These are phyloP conservation scores for Dusona sp. DNA, from an alignment of 2,888 invertebrate genomes.

Conservation along the genomic window DNA sequence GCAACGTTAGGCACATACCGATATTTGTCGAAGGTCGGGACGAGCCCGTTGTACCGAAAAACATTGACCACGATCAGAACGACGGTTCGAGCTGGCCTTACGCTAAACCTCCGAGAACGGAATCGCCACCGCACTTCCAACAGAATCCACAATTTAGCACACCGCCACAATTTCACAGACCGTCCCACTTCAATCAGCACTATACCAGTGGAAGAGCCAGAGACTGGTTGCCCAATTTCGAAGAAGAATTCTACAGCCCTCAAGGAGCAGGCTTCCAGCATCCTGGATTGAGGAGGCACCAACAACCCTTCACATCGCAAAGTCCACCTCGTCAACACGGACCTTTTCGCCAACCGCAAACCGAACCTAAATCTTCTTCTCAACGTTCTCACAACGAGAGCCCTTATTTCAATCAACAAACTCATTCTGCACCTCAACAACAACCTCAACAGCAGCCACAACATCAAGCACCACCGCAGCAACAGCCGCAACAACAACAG, in stretches of 20 bases:
- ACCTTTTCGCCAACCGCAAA: constrained; percentile 52
- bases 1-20: constrained; percentile 93
- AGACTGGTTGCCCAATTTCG: constrained; percentile 85
- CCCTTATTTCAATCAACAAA: constrained; percentile 38
- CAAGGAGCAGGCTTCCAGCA: constrained; percentile 83
- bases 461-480: constrained; percentile 75
- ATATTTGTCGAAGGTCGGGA: constrained; percentile 95
- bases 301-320: constrained; percentile 56
- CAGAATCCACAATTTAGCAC: constrained; percentile 59
- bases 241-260: constrained; percentile 85
- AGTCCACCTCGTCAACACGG: constrained; percentile 43
- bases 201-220: constrained; percentile 82
- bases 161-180: constrained; percentile 80
- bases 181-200: constrained; percentile 84
- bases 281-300: constrained; percentile 61
- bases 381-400: constrained; percentile 49
- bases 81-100: constrained; percentile 70
- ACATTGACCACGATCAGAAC: constrained; percentile 80
- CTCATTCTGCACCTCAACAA: constrained; percentile 62
- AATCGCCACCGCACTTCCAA: constrained; percentile 75
- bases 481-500: constrained; percentile 80
- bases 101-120: constrained; percentile 80
- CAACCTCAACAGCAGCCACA: constrained; percentile 71
- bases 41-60: constrained; percentile 90
- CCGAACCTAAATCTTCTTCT: constrained; percentile 13